These are phyloP conservation scores for Drosophila sturtevanti DNA, from an alignment of 1,140 invertebrate genomes.

Conservation along the genomic window DNA sequence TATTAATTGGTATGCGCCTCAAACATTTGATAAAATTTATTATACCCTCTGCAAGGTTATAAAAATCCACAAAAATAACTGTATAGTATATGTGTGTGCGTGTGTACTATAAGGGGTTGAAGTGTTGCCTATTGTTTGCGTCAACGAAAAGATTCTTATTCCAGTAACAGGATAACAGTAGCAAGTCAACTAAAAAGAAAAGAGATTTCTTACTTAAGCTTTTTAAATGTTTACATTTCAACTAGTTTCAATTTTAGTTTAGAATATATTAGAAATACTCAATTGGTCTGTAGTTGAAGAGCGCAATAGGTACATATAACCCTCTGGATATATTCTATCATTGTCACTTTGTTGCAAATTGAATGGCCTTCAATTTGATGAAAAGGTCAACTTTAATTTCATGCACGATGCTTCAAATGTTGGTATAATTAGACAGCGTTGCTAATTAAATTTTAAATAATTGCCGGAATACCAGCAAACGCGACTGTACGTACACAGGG, in stretches of 20 bases:
- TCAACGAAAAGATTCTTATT: constrained; percentile 40
- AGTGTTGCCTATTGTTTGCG: constrained; percentile 72
- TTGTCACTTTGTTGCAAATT: constrained; percentile 33
- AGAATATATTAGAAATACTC: not conserved
- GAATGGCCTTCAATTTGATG: constrained; percentile 35
- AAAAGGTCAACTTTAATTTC: constrained; percentile 54
- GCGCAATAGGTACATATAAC: constrained; percentile 17
- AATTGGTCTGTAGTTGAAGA: not conserved
- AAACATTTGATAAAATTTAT: too few species aligned
- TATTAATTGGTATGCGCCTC: too few species aligned
- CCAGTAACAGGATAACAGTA: not conserved
- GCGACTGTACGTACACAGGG: constrained; percentile 18
- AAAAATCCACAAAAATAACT: constrained; percentile 71
- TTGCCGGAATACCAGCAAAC: constrained; percentile 41
- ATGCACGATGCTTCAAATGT: constrained; percentile 46
- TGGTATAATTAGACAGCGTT: constrained; percentile 63
- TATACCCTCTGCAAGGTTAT: not conserved
- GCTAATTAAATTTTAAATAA: constrained; percentile 81
- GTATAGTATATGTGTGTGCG: too few species aligned
- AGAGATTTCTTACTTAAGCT: not conserved
- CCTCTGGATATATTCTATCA: constrained; percentile 13
- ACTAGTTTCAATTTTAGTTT: not conserved
- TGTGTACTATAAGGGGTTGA: constrained; percentile 58
- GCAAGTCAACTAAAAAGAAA: not conserved
- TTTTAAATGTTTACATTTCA: not conserved